Base-by-base conservation (phyloP, 2,888 invertebrate species). In the Pyrocoelia pectoralis region DNA sequence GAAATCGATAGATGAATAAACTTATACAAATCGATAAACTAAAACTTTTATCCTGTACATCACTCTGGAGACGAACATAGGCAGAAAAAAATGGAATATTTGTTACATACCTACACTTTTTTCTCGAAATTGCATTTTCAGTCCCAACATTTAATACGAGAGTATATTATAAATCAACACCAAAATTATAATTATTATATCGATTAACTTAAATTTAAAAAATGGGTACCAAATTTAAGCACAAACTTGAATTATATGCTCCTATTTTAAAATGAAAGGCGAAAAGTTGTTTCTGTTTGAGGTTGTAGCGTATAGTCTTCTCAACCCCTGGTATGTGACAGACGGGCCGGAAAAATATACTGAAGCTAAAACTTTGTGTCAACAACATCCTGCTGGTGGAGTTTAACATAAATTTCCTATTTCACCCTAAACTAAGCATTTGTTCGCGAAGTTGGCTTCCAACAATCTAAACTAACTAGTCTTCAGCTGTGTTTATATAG, bases 391-490 rank as follows among this genome's bases (percentile, higher is more conserved):
- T 68, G 73, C 70, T 64, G 67, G 62, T 65, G 64, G 70, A 73
- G 73, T 75, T 75, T 76, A 75, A 74, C 76, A 76, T 76, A 75
- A 76, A 77, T 77, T 76, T 70, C 72, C 73, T 74, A 73, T 75
- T 76, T 74, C 73, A 71, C 70, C 74, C 73, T 72, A 76, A 75
- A 74, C 74, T 74, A 75, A 76, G 73, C 75, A 76, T 74, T 75
- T 74, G 74, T 73, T 74, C 71, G 72, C 70, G 66, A 74, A 74
- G 73, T 76, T 76, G 71, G 70, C 71, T 68, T 70, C 68, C 67
- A 73, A 73, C 73, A 73, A 70, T 70, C 72, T 69, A 66, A 72
- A 70, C 72, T 70, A 72, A 73, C 73, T 73, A 73, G 71, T 73
- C 72, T 71, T 71, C 71, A 70, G 65, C 71, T 72, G 64, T 73